A percentile compares a stretch with the other conserved stretches of the same genome.
phyloP scores from a whole-genome alignment of 2,113 vertebrate species.

The Montifringilla adamsi region DNA sequence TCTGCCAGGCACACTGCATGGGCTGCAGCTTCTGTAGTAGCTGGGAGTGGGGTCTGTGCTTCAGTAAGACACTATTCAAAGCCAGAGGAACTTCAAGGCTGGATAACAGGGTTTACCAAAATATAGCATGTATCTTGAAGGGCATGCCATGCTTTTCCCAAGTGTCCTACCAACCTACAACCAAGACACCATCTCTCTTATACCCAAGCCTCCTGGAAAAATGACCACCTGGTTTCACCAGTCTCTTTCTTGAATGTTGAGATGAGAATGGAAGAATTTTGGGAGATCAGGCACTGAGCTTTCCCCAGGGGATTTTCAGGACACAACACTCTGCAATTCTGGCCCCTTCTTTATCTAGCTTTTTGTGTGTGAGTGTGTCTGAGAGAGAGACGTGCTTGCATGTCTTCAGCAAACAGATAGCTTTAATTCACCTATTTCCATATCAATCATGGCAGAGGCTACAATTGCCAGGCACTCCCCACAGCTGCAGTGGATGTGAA shows the following conservation, averaged over 20 bases:
- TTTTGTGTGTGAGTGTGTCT: neutral
- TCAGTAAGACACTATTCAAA: neutral
- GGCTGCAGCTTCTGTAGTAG: neutral
- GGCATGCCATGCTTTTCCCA: neutral
- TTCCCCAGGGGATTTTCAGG: neutral
- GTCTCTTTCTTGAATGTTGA: neutral
- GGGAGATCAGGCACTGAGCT: neutral
- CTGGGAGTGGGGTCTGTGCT: neutral
- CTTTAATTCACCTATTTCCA: neutral
- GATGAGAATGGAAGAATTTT: neutral
- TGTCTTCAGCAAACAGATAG: neutral
- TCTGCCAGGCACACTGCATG: neutral
- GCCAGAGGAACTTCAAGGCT: rapidly evolving
- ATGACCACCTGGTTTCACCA: neutral
- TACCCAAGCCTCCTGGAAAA: neutral
- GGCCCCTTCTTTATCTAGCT: neutral
- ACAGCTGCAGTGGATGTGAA: neutral
- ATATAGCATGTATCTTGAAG: rapidly evolving
- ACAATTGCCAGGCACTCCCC: rapidly evolving
- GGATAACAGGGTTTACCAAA: neutral
- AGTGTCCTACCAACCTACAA: neutral
- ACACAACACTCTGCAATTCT: neutral
- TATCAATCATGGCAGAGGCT: neutral
- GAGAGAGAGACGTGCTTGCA: neutral
- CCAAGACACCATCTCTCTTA: neutral